Percentiles rank a stretch among this genome's conserved stretches.
Conservation (phyloP, 2,113 vertebrate species). For the Bothrops jararaca region DNA sequence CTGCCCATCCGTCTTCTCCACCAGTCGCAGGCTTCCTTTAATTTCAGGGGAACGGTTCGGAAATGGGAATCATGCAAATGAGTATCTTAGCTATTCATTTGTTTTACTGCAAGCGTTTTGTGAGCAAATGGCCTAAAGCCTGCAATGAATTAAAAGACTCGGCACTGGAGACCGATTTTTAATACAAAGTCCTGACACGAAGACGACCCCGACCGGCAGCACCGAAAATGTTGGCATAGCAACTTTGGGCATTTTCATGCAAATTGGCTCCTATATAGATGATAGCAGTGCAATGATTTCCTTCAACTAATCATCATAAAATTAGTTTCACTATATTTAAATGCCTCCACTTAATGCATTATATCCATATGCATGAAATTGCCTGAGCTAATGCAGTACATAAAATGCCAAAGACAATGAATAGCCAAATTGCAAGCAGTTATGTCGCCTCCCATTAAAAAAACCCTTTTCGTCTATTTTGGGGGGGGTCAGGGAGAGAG, state of each 20-base stretch:
- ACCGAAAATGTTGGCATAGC: constrained; percentile 84
- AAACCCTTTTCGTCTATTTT: constrained; percentile 58
- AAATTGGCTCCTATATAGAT: constrained; percentile 84
- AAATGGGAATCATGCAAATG: constrained; percentile 87
- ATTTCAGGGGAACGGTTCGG: constrained; percentile 82
- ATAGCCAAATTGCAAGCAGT: constrained; percentile 92
- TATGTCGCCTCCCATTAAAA: constrained; percentile 91
- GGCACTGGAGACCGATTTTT: constrained; percentile 85
- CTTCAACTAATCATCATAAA: constrained; percentile 99
- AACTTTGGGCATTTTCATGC: constrained; percentile 85
- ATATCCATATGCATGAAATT: constrained; percentile 99
- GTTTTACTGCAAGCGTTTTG: constrained; percentile 84
- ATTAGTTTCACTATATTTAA: constrained; percentile 98
- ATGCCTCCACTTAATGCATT: constrained; percentile 93
- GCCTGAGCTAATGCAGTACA: constrained; percentile 94
- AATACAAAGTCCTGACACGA: constrained; percentile 86
- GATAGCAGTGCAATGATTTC: constrained; percentile 78
- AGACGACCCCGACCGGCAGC: constrained; percentile 82
- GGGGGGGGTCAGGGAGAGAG: neutral
- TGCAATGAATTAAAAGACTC: constrained; percentile 85
- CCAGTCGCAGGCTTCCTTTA: constrained; percentile 77
- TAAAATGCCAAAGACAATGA: constrained; percentile 92
- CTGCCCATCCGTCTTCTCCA: constrained; percentile 83
- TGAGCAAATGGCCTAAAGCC: constrained; percentile 85
- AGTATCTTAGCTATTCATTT: constrained; percentile 91